phyloP scores from a whole-genome alignment of 2,888 invertebrate species.

The Chalcis sispes region DNA sequence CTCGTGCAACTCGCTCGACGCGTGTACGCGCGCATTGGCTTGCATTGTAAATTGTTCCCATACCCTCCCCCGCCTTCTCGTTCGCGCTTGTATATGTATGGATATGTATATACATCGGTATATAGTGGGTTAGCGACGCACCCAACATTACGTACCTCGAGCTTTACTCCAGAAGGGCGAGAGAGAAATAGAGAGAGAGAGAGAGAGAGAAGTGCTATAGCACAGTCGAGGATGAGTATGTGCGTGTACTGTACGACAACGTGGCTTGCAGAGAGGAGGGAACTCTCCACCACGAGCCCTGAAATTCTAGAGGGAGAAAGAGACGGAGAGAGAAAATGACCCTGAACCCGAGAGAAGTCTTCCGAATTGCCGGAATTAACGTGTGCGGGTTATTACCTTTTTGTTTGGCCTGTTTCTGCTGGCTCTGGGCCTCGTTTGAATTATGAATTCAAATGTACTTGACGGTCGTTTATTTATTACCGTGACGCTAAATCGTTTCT shows the following conservation, averaged over 20 bases:
- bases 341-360: slow-evolving; percentile 26
- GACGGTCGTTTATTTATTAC: too few species aligned
- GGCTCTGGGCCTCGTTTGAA: background rate
- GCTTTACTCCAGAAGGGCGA: background rate
- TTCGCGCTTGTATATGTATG: slow-evolving; percentile 53
- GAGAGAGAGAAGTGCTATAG: background rate
- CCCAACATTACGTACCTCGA: background rate
- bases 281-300: background rate
- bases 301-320: background rate
- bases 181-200: too few species aligned
- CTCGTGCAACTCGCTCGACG: slow-evolving; percentile 6
- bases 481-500: background rate
- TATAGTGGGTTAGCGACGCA: slow-evolving; percentile 56
- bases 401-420: background rate
- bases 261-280: background rate
- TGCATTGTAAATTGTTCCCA: slow-evolving; percentile 67
- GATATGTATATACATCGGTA: slow-evolving; percentile 32
- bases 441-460: background rate
- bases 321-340: slow-evolving; percentile 12
- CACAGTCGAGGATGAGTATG: background rate
- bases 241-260: too few species aligned
- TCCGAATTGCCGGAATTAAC: background rate
- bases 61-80: slow-evolving; percentile 42
- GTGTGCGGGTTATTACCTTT: background rate
- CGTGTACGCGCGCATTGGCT: slow-evolving; percentile 19